Evolutionary conservation across 2,797 vertebrate genomes (phyloP), one percentile per base, ranked within the genome.

Genomic region (Anguilla anguilla): DNA sequence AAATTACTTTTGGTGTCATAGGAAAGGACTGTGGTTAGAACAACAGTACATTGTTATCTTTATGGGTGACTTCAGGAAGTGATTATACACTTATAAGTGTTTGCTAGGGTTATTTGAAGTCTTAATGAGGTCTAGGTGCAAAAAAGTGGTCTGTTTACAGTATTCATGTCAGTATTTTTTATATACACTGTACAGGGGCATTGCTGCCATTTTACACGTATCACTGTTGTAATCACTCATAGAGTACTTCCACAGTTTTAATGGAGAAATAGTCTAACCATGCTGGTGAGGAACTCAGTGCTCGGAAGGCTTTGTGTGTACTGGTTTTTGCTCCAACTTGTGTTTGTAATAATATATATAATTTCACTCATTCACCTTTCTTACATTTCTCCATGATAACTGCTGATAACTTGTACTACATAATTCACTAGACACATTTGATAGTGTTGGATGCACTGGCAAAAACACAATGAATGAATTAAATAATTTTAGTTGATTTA

Each of bases 151-250:
- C 93, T 92, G 87, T 95, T 94, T 94, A 92, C 89, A 88, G 90
- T 91, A 92, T 90, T 93, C 93, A 91, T 91, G 89, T 91, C 92
- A 88, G 90, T 87, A 90, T 93, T 93, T 95, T 89, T 90, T 91
- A 92, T 91, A 86, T 82, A 91, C 81, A 17, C 15, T 31, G 69
- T 79, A 31, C 25, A 85, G 31, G 35, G 87, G 72, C 55, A 77
- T 82, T 88, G 84, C 1, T 77, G 81, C 89, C 85, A 85, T 94
- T 96, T 94, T 94, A 89, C 94, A 93, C 89, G 88, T 89, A 28
- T 92, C 59, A 85, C 89, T 92, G 85, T 91, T 89, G 87, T 89
- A 72, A 88, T 89, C 87, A 91, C 83, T 43, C 84, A 85, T 90
- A 69, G 85, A 91, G 53, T 88, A 88, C 86, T 87, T 87, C 6